A percentile compares a stretch with the other conserved stretches of the same genome.
Conservation (phyloP, 2,113 vertebrate species). For the Brachyhypopomus gauderio region DNA sequence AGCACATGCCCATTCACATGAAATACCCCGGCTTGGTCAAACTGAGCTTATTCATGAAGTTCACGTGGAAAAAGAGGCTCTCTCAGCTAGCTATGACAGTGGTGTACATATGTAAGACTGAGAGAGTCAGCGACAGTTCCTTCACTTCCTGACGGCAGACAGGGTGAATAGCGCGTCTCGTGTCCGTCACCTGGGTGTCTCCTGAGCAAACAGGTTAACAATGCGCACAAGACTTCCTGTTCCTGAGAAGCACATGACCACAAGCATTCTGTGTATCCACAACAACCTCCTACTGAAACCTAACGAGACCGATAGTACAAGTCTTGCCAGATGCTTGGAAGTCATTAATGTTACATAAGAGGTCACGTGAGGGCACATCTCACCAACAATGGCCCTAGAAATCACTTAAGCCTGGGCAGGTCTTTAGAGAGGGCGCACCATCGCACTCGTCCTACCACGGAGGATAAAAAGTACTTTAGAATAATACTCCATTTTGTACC, state of each 20-base stretch:
- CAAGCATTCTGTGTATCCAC: not conserved
- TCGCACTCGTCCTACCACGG: not conserved
- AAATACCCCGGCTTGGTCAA: not conserved
- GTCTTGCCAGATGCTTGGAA: conserved; percentile 10
- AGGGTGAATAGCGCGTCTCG: not conserved
- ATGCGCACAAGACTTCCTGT: not conserved
- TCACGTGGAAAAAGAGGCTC: too few species aligned
- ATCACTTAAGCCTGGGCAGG: not conserved
- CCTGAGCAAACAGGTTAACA: conserved; percentile 27
- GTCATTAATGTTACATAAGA: conserved; percentile 8
- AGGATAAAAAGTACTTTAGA: too few species aligned
- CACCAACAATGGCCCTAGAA: not conserved
- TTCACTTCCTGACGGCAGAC: not conserved
- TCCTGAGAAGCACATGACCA: not conserved
- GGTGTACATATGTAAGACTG: not conserved
- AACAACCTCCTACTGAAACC: not conserved
- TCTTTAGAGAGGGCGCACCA: not conserved
- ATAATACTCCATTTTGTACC: too few species aligned
- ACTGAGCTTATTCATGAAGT: not conserved
- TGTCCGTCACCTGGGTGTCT: not conserved
- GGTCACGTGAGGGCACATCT: not conserved
- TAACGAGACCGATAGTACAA: not conserved
- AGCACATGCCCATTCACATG: too few species aligned
- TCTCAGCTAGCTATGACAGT: not conserved
- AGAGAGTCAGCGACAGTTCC: not conserved